Evolutionary conservation across 2,888 invertebrate species (phyloP), one percentile per base, ranked within the genome.

Genomic region (Orchestes rusci): DNA sequence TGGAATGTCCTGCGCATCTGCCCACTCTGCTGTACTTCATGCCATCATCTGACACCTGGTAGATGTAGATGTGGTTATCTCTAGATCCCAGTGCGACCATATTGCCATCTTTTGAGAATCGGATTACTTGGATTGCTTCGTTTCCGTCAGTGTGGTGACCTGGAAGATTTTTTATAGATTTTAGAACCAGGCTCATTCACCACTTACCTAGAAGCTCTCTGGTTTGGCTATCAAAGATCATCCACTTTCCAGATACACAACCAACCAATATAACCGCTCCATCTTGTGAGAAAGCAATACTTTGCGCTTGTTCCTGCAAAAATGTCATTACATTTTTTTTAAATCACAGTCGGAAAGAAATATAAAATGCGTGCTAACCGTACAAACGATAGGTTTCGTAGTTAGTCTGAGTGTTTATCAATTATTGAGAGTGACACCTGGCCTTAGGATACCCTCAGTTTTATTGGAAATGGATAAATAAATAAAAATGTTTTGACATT

Each of bases 1-100:
- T 91, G 1, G 92, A 89, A 69, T 93, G 93, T 51, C 92, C 93
- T 71, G 82, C 74, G 66, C 93, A 93, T 62, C 86, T 79, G 29
- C 92, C 92, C 50, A 89, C 76, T 49, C 89, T 75, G 52, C 80
- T 80, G 69, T 85, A 91, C 56, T 86, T 77, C 31, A 58, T 56
- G n/a, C 81, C 82, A 56, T 75, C 76, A 47, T 86, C 86, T 39
- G 79, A 77, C 3, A 86, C 84, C 67, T 89, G 83, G 71, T 93
- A 92, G 51, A 94, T 74, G 69, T 93, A 94, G 61, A 94, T 82
- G 65, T 81, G 80, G 74, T 90, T 91, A 69, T 94, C 93, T 8
- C 90, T 73, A 0, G 90, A 92, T 4, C 92, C 93, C 38, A 92
- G 68, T 8, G 92, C 93, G 43, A 94, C 70, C 62, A 83, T 70